A percentile compares a stretch with the other conserved stretches of the same genome.
Conservation (phyloP, 92 coral and sea anemone species). For the Meandrina meandrites region DNA sequence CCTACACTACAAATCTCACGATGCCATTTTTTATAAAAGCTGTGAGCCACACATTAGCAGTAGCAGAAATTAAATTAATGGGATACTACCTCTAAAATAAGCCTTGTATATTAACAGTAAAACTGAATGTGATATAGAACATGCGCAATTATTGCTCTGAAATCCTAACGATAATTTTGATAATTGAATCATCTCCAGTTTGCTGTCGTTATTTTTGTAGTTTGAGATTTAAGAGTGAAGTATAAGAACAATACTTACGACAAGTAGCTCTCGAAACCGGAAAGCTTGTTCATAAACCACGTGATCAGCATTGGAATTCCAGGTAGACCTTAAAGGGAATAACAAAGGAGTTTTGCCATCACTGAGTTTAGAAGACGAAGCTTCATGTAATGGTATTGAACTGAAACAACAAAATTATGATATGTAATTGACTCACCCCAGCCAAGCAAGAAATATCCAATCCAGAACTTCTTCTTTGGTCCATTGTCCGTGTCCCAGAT, state of each 20-base stretch:
- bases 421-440: slow-evolving; percentile 65
- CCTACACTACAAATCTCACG: no score
- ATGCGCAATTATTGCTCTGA: not conserved
- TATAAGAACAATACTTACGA: slow-evolving; percentile 64
- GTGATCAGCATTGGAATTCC: slow-evolving; percentile 70
- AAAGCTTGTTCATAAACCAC: slow-evolving; percentile 59
- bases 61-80: no score
- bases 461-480: slow-evolving; percentile 70
- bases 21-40: no score
- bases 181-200: no score
- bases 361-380: not conserved
- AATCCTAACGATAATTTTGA: not conserved
- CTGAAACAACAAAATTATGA: not conserved
- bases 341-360: not conserved
- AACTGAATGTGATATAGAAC: no score
- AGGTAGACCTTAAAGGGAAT: slow-evolving; percentile 58
- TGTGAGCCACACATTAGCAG: no score
- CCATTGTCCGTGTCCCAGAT: slow-evolving; percentile 70
- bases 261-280: slow-evolving; percentile 67
- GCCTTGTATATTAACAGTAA: no score
- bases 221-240: no score
- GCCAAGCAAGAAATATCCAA: slow-evolving; percentile 74
- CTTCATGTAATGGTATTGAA: not conserved
- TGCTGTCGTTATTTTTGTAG: not conserved
- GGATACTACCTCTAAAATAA: no score